Evolutionary conservation across 2,888 invertebrate genomes (phyloP).

Genomic region (Eupithecia insigniata): DNA sequence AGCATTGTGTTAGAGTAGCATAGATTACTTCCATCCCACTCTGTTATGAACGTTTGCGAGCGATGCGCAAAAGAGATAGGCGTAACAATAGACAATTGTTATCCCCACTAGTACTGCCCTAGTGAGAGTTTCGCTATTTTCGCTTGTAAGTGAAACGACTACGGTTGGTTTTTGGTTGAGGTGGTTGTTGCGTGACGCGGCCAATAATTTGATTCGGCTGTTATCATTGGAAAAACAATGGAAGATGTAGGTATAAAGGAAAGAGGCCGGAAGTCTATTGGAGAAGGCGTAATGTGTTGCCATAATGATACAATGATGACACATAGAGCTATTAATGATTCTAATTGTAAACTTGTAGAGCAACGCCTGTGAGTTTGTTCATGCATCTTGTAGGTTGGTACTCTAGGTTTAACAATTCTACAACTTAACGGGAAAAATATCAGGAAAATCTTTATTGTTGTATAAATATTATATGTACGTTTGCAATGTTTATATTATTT

Average conservation of each 20-base stretch:
- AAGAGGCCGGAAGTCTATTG: slow-evolving; percentile 60
- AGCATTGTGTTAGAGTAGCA: slow-evolving; percentile 69
- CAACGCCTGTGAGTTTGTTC: background rate
- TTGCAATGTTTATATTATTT: slow-evolving; percentile 5
- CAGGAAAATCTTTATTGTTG: background rate
- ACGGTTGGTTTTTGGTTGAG: slow-evolving; percentile 53
- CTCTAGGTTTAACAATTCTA: background rate
- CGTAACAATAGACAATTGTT: slow-evolving; percentile 83
- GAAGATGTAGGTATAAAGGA: slow-evolving; percentile 64
- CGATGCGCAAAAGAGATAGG: slow-evolving; percentile 80
- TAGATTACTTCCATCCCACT: slow-evolving; percentile 56
- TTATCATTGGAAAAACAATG: slow-evolving; percentile 81
- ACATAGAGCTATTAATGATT: background rate
- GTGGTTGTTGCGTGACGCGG: slow-evolving; percentile 49
- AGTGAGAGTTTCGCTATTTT: slow-evolving; percentile 59
- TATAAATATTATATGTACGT: background rate
- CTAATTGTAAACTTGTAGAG: background rate
- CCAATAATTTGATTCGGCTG: slow-evolving; percentile 81
- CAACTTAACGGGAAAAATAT: background rate
- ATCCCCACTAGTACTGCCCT: slow-evolving; percentile 77
- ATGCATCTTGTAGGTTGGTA: background rate
- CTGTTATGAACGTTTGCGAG: slow-evolving; percentile 63
- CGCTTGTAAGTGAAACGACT: slow-evolving; percentile 40
- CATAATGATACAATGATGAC: background rate
- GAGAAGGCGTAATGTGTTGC: slow-evolving; percentile 54